phyloP scores from a whole-genome alignment of 2,797 vertebrate genomes.

The Karalla daura region DNA sequence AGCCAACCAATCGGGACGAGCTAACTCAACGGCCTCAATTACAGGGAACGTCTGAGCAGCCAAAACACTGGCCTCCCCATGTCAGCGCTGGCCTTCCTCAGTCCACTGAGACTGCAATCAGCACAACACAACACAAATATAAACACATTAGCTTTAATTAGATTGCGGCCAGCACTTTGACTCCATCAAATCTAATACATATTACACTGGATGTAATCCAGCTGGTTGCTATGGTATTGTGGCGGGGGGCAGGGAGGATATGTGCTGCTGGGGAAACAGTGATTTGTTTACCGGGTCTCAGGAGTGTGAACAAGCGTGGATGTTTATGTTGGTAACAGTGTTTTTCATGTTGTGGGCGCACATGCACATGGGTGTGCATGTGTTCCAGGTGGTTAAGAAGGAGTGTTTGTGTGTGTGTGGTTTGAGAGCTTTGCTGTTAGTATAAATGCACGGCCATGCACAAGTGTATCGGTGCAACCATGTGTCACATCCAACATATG shows the following conservation, averaged over 20 bases:
- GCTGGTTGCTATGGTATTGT: slow-evolving; percentile 81
- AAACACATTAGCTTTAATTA: slow-evolving; percentile 86
- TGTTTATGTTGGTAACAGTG: background rate
- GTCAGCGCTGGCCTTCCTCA: slow-evolving; percentile 44
- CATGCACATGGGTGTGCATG: slow-evolving; percentile 11
- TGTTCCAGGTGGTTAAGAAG: slow-evolving; percentile 25
- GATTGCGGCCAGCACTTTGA: slow-evolving; percentile 76
- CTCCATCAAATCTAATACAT: slow-evolving; percentile 77
- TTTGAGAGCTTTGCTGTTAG: slow-evolving; percentile 30
- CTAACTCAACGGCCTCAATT: slow-evolving; percentile 64
- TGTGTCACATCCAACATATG: slow-evolving; percentile 78
- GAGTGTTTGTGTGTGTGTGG: slow-evolving; percentile 21
- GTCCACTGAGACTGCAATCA: slow-evolving; percentile 80
- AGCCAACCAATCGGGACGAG: slow-evolving; percentile 55
- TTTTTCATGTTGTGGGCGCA: slow-evolving; percentile 13
- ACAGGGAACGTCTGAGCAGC: slow-evolving; percentile 65
- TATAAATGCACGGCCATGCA: slow-evolving; percentile 46
- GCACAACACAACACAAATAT: slow-evolving; percentile 80
- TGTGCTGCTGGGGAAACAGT: slow-evolving; percentile 43
- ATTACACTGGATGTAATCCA: slow-evolving; percentile 74
- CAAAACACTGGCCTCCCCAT: slow-evolving; percentile 66
- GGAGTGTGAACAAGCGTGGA: background rate
- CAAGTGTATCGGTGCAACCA: slow-evolving; percentile 60
- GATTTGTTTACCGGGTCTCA: slow-evolving; percentile 47
- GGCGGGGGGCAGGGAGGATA: slow-evolving; percentile 41